A percentile compares a stretch with the other conserved stretches of the same genome.
phyloP scores from a whole-genome alignment of 2,113 vertebrate genomes.

The Toxotes jaculatrix region DNA sequence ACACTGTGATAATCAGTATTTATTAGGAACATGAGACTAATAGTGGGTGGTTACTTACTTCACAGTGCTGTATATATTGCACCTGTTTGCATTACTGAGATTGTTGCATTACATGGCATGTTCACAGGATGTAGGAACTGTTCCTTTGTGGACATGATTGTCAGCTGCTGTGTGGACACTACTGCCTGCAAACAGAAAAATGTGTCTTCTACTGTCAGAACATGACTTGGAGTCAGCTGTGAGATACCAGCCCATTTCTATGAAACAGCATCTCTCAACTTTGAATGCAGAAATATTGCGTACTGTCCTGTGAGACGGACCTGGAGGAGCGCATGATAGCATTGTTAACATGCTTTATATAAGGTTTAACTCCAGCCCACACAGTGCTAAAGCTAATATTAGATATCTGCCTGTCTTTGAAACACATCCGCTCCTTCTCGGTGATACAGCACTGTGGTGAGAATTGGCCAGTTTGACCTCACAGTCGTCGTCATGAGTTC shows the following conservation, averaged over 20 bases:
- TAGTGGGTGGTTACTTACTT: no score
- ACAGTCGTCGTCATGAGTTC: no score
- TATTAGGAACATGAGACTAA: no score
- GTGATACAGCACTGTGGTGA: not conserved
- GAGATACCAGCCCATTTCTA: not conserved
- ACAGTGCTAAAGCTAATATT: constrained; percentile 11
- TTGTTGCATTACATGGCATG: no score
- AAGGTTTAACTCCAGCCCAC: constrained; percentile 19
- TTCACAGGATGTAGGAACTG: no score
- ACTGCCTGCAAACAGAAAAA: not conserved
- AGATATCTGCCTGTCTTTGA: constrained; percentile 1
- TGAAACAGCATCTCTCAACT: not conserved
- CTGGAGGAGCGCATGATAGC: constrained; percentile 5
- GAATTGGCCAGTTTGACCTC: not conserved
- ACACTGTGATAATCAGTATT: no score
- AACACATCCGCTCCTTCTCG: not conserved
- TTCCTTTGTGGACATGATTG: no score
- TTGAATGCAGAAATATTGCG: not conserved
- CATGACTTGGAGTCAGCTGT: not conserved
- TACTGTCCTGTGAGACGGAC: not conserved
- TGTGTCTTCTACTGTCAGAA: not conserved
- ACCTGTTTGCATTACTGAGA: no score
- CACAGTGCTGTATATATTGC: no score
- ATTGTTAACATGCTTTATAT: constrained; percentile 40
- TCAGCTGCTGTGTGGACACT: no score